Conservation (phyloP, 2,797 vertebrate genomes). For the Spondyliosoma cantharus region DNA sequence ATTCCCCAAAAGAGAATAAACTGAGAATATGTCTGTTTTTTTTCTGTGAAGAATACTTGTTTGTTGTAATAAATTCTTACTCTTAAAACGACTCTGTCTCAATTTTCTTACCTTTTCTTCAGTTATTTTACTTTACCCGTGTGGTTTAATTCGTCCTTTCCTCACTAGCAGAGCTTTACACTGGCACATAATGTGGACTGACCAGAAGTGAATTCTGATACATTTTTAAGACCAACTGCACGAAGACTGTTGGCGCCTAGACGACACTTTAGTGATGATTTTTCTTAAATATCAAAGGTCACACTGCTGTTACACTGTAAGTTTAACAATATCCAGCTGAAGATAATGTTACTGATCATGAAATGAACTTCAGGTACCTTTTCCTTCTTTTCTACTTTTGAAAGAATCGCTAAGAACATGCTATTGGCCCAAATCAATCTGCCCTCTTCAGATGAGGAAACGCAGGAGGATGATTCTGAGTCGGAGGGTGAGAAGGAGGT, state of each 20-base stretch:
- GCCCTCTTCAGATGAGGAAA: constrained; percentile 87
- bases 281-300: not conserved
- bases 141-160: not conserved
- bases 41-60: constrained; percentile 65
- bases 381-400: constrained; percentile 82
- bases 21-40: constrained; percentile 36
- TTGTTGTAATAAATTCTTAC: constrained; percentile 82
- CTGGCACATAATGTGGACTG: not conserved
- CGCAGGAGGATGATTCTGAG: constrained; percentile 75
- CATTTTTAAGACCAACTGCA: not conserved
- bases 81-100: constrained; percentile 71
- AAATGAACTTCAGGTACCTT: constrained; percentile 78
- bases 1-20: constrained; percentile 14
- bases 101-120: constrained; percentile 42
- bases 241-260: not conserved
- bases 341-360: constrained; percentile 61
- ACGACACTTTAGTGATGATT: not conserved
- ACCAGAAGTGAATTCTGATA: not conserved
- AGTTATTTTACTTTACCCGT: not conserved
- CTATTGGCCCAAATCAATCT: constrained; percentile 96
- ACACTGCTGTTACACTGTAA: constrained; percentile 1
- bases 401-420: constrained; percentile 99
- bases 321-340: constrained; percentile 30
- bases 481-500: constrained; percentile 57
- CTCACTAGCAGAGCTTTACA: constrained; percentile 1